These are phyloP conservation scores for Rafetus swinhoei DNA, from an alignment of 2,113 vertebrate species.

Conservation along the genomic window DNA sequence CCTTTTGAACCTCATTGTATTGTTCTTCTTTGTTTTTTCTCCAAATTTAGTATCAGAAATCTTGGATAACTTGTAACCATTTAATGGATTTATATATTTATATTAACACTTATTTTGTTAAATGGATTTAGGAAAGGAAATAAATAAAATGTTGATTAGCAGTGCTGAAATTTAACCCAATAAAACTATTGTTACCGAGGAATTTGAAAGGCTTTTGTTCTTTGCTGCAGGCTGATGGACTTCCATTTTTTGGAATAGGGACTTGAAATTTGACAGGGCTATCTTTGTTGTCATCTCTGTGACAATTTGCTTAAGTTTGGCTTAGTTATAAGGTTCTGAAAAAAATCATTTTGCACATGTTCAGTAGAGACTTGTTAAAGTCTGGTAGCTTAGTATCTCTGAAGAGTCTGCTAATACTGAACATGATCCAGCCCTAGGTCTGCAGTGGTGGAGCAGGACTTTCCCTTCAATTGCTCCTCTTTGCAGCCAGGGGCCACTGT, in stretches of 20 bases:
- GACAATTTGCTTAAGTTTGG: not conserved
- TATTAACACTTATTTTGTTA: not conserved
- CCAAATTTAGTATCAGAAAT: not conserved
- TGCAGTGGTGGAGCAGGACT: not conserved
- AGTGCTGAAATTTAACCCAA: constrained; percentile 36
- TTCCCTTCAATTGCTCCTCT: not conserved
- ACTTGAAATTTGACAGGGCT: not conserved
- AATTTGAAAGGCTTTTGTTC: constrained; percentile 56
- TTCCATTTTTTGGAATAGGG: not conserved
- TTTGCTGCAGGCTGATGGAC: not conserved
- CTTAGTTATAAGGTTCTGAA: not conserved
- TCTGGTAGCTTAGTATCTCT: not conserved
- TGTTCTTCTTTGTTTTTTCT: constrained; percentile 39
- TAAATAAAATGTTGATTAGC: constrained; percentile 46
- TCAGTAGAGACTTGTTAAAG: not conserved
- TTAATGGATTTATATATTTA: constrained; percentile 21
- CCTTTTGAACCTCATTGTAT: constrained; percentile 56
- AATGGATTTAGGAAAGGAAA: constrained; percentile 39
- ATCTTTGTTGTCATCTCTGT: not conserved
- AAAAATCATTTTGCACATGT: not conserved
- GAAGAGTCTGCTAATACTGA: not conserved
- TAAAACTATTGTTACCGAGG: constrained; percentile 51
- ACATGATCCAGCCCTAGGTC: not conserved
- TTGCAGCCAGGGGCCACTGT: not conserved
- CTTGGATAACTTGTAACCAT: constrained; percentile 43